Evolutionary conservation across 92 coral and sea anemone genomes (phyloP).

Genomic region (Meandrina meandrites): DNA sequence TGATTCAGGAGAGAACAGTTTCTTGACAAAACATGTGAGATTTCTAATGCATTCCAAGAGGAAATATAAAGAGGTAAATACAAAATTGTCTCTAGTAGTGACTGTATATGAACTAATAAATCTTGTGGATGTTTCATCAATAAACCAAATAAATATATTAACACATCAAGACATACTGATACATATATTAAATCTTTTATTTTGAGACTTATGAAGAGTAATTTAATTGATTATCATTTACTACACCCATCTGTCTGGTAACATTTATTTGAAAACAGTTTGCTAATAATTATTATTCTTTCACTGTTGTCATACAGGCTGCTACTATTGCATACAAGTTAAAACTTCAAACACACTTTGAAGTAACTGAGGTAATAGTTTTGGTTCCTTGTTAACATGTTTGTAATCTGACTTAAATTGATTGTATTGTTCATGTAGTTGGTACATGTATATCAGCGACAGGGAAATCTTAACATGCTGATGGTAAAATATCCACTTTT

Average conservation of each 20-base stretch:
- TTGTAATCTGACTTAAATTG: not conserved
- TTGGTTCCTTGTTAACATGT: not conserved
- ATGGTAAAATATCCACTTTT: too few relatives aligned
- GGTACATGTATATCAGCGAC: not conserved
- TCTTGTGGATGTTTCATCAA: too few relatives aligned
- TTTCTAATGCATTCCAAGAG: slow-evolving; percentile 78
- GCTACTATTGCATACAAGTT: slow-evolving; percentile 87
- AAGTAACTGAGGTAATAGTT: slow-evolving; percentile 79
- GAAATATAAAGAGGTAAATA: slow-evolving; percentile 82
- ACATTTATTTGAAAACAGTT: too few relatives aligned
- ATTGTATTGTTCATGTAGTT: too few relatives aligned
- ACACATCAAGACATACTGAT: too few relatives aligned
- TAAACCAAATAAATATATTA: too few relatives aligned
- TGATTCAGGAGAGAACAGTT: slow-evolving; percentile 84
- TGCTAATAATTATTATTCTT: not conserved
- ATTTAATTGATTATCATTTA: too few relatives aligned
- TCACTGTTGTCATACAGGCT: slow-evolving; percentile 55
- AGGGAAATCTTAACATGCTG: too few relatives aligned
- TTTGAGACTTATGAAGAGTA: too few relatives aligned
- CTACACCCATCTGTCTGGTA: too few relatives aligned
- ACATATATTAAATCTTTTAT: too few relatives aligned
- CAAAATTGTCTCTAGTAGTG: not conserved
- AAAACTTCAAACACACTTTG: slow-evolving; percentile 86
- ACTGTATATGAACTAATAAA: too few relatives aligned
- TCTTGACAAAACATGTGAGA: slow-evolving; percentile 80